A percentile compares a stretch with the other conserved stretches of the same genome.
Conservation (phyloP, 2,888 invertebrate species). For the Eupithecia pulchellata region DNA sequence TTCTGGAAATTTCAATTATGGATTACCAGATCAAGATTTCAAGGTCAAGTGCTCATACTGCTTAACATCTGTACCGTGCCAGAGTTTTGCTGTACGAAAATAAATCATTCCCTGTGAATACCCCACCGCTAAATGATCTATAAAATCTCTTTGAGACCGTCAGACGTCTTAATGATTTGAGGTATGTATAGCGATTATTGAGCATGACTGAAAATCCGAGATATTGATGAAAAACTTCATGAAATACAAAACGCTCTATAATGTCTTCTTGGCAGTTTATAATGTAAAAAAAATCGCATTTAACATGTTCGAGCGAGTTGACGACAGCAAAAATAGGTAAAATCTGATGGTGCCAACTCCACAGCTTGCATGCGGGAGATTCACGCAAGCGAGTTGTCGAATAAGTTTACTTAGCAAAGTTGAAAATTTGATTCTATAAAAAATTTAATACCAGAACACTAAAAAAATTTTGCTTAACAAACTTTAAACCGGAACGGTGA, state of each 20-base stretch:
- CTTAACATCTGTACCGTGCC: conserved; percentile 12
- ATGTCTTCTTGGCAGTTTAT: too few species aligned
- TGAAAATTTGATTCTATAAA: not conserved
- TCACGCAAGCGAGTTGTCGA: too few species aligned
- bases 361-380: too few species aligned
- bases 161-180: conserved; percentile 63
- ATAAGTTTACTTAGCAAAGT: not conserved
- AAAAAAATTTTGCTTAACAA: too few species aligned
- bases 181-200: conserved; percentile 47
- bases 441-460: not conserved
- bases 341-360: too few species aligned
- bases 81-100: conserved; percentile 46
- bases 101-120: conserved; percentile 63
- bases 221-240: not conserved
- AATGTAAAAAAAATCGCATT: too few species aligned
- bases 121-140: conserved; percentile 63
- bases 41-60: conserved; percentile 17
- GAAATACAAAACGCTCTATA: not conserved
- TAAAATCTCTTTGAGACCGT: conserved; percentile 66
- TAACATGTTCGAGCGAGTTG: too few species aligned
- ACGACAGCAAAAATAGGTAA: too few species aligned
- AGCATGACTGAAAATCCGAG: not conserved
- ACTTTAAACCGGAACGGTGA: too few species aligned
- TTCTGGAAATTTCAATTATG: not conserved
- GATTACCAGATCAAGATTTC: not conserved